A percentile compares a stretch with the other conserved stretches of the same genome.
Evolutionary conservation across 1,140 invertebrate genomes (phyloP).

Genomic region (Chironomus striatipennis): DNA sequence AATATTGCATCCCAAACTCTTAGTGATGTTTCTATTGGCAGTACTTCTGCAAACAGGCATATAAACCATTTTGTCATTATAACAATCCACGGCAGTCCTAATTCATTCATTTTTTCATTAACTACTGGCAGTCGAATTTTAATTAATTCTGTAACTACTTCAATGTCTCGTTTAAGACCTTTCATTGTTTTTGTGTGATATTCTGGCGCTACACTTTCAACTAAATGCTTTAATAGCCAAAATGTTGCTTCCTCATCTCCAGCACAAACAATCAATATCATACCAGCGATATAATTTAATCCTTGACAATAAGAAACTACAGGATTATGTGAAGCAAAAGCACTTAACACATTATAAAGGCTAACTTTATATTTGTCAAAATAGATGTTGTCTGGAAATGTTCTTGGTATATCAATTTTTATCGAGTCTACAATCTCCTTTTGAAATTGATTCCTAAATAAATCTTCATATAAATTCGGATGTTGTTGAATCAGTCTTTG

Average conservation of each 20-base stretch:
- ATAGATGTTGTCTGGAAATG: constrained; percentile 91
- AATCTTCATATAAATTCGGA: constrained; percentile 59
- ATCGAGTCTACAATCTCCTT: constrained; percentile 61
- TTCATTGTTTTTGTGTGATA: constrained; percentile 85
- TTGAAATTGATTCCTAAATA: constrained; percentile 56
- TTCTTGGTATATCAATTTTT: constrained; percentile 75
- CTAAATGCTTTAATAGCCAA: constrained; percentile 80
- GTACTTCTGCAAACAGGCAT: constrained; percentile 82
- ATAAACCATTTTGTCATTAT: constrained; percentile 92
- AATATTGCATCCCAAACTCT: constrained; percentile 93
- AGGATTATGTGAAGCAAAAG: constrained; percentile 82
- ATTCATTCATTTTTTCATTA: constrained; percentile 63
- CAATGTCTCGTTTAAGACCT: constrained; percentile 77
- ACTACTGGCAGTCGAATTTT: constrained; percentile 70
- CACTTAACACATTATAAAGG: constrained; percentile 74
- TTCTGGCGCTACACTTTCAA: constrained; percentile 78
- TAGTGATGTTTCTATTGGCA: constrained; percentile 84
- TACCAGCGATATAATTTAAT: constrained; percentile 79
- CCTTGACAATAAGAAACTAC: constrained; percentile 90
- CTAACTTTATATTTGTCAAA: constrained; percentile 69
- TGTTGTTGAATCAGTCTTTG: constrained; percentile 55
- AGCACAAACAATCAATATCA: constrained; percentile 75
- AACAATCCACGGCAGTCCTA: constrained; percentile 76
- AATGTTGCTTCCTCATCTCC: constrained; percentile 77
- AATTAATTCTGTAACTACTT: constrained; percentile 76